A percentile compares a stretch with the other conserved stretches of the same genome.
These are phyloP conservation scores for Sanderia malayensis DNA, from an alignment of 30 jellyfish, hydroid and myxozoan species.

Conservation along the genomic window DNA sequence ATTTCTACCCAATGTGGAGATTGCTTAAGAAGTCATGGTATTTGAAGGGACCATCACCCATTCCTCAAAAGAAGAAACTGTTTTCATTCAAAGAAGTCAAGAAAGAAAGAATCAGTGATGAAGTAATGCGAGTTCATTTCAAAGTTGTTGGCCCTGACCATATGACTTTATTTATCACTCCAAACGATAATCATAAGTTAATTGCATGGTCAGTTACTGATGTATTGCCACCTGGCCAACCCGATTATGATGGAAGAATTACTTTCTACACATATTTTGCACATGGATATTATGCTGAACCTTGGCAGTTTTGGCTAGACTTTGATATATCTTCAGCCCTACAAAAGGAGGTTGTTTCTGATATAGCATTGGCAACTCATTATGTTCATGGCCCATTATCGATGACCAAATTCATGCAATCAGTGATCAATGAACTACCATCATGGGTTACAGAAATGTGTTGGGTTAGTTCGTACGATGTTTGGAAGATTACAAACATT, in stretches of 20 bases:
- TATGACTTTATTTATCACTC: constrained; percentile 67
- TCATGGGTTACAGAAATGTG: constrained; percentile 74
- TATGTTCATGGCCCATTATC: constrained; percentile 80
- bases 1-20: constrained; percentile 61
- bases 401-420: constrained; percentile 46
- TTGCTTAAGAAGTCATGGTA: constrained; percentile 60
- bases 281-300: constrained; percentile 76
- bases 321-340: constrained; percentile 54
- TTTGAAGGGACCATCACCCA: constrained; percentile 52
- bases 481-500: constrained; percentile 43
- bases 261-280: constrained; percentile 53
- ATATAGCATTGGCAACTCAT: constrained; percentile 81
- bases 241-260: constrained; percentile 63
- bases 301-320: constrained; percentile 97
- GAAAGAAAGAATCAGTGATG: constrained; percentile 22
- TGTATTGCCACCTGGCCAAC: constrained; percentile 45
- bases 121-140: constrained; percentile 3
- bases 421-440: constrained; percentile 56
- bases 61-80: constrained; percentile 22
- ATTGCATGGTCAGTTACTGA: constrained; percentile 78
- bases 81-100: constrained; percentile 15
- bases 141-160: constrained; percentile 80
- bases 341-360: constrained; percentile 48
- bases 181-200: constrained; percentile 42
- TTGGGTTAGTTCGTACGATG: constrained; percentile 78